phyloP scores from a whole-genome alignment of 2,888 invertebrate species.

The Epinotia nisella region DNA sequence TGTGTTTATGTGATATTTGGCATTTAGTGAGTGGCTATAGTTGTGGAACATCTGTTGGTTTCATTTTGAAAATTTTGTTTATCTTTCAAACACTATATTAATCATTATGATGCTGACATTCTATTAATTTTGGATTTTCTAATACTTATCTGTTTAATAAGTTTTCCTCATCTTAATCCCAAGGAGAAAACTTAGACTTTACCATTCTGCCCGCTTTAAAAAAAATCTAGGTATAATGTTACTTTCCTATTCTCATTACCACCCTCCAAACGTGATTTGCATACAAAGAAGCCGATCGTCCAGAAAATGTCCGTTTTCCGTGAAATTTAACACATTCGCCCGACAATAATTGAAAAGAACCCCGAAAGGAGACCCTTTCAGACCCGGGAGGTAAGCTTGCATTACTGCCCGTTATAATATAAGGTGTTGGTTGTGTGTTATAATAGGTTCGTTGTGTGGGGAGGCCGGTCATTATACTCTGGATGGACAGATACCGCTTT shows the following conservation, averaged over 20 bases:
- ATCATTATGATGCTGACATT: no score
- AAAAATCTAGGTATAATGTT: neutral
- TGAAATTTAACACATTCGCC: slow-evolving; percentile 78
- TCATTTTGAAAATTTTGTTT: no score
- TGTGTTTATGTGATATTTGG: neutral
- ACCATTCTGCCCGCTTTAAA: neutral
- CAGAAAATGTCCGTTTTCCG: slow-evolving; percentile 61
- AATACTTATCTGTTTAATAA: neutral
- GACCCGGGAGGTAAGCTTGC: slow-evolving; percentile 17
- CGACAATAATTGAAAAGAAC: slow-evolving; percentile 62
- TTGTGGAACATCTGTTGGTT: no score
- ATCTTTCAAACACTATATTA: no score
- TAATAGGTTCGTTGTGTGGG: slow-evolving; percentile 45
- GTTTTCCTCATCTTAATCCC: no score
- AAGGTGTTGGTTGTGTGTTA: slow-evolving; percentile 26
- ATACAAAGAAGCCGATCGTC: slow-evolving; percentile 33
- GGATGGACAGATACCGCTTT: slow-evolving; percentile 57
- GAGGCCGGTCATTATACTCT: slow-evolving; percentile 69
- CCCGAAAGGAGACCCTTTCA: slow-evolving; percentile 74
- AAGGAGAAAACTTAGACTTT: neutral
- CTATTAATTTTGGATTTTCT: no score
- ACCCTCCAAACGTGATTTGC: slow-evolving; percentile 17
- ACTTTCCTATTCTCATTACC: slow-evolving; percentile 21
- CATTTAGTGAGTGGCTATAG: no score
- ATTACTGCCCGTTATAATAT: slow-evolving; percentile 22